phyloP scores from a whole-genome alignment of 2,888 invertebrate genomes.

The Apotomis betuletana region DNA sequence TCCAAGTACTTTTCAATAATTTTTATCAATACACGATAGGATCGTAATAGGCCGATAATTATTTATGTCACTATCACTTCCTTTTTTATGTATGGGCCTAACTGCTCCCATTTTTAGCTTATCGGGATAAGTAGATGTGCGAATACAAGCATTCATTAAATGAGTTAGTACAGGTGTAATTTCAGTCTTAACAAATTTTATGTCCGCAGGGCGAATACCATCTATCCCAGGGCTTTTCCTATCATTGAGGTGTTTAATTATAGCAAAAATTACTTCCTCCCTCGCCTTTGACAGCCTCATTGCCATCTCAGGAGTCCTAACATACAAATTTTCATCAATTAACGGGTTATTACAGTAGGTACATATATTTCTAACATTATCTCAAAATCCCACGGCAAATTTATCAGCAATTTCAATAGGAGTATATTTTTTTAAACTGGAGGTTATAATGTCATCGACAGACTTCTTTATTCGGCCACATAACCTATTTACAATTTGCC shows the following conservation, averaged over 20 bases:
- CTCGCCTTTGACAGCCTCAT: no score
- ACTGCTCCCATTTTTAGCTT: conserved; percentile 41
- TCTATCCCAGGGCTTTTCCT: conserved; percentile 12
- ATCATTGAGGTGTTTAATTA: conserved; percentile 5
- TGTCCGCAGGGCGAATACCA: conserved; percentile 15
- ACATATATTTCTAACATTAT: no score
- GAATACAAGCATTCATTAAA: conserved; percentile 38
- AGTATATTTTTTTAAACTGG: no score
- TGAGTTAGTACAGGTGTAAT: conserved; percentile 24
- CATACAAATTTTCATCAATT: no score
- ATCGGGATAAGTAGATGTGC: conserved; percentile 31
- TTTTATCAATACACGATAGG: conserved; percentile 18
- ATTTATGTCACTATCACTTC: conserved; percentile 5
- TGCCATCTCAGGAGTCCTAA: no score
- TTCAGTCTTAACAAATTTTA: conserved; percentile 27
- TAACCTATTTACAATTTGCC: no score
- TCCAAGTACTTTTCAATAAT: conserved; percentile 39
- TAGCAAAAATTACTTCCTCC: background rate
- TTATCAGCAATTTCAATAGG: no score
- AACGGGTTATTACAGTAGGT: no score
- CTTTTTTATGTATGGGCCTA: conserved; percentile 43
- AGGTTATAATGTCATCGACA: no score
- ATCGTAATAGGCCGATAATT: conserved; percentile 45
- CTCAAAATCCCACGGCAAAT: no score
- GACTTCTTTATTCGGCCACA: no score